phyloP scores from a whole-genome alignment of 2,888 invertebrate species.

The Danaus chrysippus region DNA sequence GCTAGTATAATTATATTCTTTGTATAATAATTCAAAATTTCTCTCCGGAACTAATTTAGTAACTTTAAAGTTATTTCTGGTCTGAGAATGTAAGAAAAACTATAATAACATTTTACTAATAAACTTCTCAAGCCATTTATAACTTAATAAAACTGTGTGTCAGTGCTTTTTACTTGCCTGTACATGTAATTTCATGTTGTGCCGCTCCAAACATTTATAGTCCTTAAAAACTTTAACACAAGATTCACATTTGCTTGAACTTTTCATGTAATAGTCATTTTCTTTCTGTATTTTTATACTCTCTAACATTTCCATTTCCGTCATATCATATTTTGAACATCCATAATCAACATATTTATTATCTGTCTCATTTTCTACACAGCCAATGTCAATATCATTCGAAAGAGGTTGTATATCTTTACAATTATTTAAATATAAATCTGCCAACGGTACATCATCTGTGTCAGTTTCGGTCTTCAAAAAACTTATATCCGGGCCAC shows the following conservation, averaged over 20 bases:
- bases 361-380: not conserved
- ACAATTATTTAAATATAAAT: constrained; percentile 13
- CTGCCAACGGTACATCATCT: constrained; percentile 17
- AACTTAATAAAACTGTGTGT: not conserved
- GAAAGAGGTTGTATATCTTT: not conserved
- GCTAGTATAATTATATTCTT: too few species aligned
- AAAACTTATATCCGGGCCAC: constrained; percentile 14
- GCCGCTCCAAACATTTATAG: constrained; percentile 14
- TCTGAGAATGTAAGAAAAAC: too few species aligned
- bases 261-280: not conserved
- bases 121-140: not conserved
- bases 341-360: not conserved
- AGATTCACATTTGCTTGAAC: constrained; percentile 13
- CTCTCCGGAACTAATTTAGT: too few species aligned
- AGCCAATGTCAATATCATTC: not conserved
- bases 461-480: constrained; percentile 21
- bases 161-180: constrained; percentile 6
- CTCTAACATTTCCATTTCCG: constrained; percentile 17
- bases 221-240: constrained; percentile 15
- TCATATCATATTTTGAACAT: constrained; percentile 11
- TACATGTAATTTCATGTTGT: constrained; percentile 14
- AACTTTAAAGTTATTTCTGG: too few species aligned
- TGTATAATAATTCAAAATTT: too few species aligned
- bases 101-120: too few species aligned
- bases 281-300: constrained; percentile 9